A percentile compares a stretch with the other conserved stretches of the same genome.
Conservation (phyloP, 2,888 invertebrate species). For the Hirudinaria manillensis region DNA sequence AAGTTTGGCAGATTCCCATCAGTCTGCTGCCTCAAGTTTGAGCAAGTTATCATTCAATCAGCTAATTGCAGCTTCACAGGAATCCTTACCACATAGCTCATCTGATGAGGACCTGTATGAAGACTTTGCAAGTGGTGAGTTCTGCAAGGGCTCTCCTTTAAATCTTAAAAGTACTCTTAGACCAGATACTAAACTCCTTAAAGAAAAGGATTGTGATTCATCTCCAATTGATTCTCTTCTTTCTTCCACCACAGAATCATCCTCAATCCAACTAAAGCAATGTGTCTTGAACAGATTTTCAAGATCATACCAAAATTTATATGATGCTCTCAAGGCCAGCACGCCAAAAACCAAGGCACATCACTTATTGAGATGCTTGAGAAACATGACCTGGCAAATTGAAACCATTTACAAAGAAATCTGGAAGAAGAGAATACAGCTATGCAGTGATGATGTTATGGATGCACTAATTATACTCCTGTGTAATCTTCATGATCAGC, state of each 20-base stretch:
- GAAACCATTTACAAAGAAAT: constrained; percentile 6
- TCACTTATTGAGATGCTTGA: constrained; percentile 19
- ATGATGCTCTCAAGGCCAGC: constrained; percentile 6
- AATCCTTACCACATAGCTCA: too few relatives aligned
- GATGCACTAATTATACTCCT: constrained; percentile 24
- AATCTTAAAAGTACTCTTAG: too few relatives aligned
- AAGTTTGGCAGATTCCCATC: background rate
- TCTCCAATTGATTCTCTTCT: background rate
- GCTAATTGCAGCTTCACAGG: too few relatives aligned
- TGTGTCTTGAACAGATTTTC: constrained; percentile 14
- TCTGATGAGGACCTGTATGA: too few relatives aligned
- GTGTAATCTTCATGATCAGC: constrained; percentile 3
- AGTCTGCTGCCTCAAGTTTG: background rate
- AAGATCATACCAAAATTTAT: constrained; percentile 9
- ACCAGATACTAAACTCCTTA: too few relatives aligned
- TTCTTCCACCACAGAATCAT: background rate
- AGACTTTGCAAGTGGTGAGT: too few relatives aligned
- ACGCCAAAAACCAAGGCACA: constrained; percentile 22
- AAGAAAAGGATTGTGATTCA: too few relatives aligned
- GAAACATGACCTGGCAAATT: constrained; percentile 12
- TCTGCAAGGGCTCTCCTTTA: too few relatives aligned
- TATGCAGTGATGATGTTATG: constrained; percentile 25
- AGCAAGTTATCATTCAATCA: background rate
- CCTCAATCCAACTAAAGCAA: background rate
- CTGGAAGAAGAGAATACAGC: background rate